Percentiles rank a stretch among this genome's conserved stretches.
These are phyloP conservation scores for Pogonomyrmex barbatus DNA, from an alignment of 1,140 invertebrate genomes.

Conservation along the genomic window DNA sequence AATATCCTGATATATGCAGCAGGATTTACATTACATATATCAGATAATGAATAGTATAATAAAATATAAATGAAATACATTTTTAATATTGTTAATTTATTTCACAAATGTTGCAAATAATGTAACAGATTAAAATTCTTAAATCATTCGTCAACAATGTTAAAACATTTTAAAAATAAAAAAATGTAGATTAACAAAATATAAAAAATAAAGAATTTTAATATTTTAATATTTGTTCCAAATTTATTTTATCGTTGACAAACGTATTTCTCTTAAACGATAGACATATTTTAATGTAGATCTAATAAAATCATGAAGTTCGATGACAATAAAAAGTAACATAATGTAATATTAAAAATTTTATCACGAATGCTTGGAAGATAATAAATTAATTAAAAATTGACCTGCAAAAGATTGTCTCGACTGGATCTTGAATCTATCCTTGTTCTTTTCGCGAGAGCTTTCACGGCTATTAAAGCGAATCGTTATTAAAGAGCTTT, in stretches of 20 bases:
- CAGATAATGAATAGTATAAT: neutral
- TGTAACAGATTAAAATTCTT: neutral
- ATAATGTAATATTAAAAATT: constrained; percentile 25
- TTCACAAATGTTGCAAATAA: neutral
- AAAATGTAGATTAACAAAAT: neutral
- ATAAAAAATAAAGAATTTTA: constrained; percentile 15
- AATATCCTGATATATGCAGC: neutral
- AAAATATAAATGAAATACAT: neutral
- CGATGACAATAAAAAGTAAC: neutral
- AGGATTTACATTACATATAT: neutral
- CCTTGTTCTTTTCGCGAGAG: neutral
- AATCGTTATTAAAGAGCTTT: constrained; percentile 1
- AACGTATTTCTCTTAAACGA: neutral
- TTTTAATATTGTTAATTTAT: neutral
- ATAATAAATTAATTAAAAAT: neutral
- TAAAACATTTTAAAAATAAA: neutral
- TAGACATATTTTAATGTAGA: neutral
- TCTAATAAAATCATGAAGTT: neutral
- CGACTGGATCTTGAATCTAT: neutral
- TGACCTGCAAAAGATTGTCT: neutral
- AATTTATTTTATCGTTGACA: neutral
- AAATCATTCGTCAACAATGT: neutral
- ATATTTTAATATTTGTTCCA: neutral
- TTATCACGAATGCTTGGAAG: neutral
- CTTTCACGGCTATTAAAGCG: neutral